Percentiles rank a stretch among this genome's conserved stretches.
Conservation (phyloP, 2,113 vertebrate species). For the Cricetomys ansorgei region DNA sequence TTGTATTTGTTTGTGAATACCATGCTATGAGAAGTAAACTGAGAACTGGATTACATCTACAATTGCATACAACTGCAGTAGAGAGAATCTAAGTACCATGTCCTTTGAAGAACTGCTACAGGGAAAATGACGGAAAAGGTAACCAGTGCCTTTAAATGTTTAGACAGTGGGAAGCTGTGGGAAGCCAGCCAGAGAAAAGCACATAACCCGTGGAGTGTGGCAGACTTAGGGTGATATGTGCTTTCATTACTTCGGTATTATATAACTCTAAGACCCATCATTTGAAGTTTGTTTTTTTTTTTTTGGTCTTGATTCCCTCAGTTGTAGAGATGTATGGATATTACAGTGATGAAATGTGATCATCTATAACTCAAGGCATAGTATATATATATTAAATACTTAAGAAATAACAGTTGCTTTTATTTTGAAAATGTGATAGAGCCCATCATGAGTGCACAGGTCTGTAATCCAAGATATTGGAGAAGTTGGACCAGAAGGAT, state of each 20-base stretch:
- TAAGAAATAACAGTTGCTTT: constrained; percentile 43
- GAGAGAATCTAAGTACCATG: background rate
- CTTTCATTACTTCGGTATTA: background rate
- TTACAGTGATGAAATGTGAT: constrained; percentile 12
- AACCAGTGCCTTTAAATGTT: constrained; percentile 10
- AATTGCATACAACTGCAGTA: background rate
- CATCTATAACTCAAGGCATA: background rate
- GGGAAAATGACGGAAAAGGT: background rate
- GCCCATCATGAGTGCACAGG: background rate
- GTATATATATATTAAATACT: background rate
- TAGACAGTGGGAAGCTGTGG: background rate
- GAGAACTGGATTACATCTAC: background rate
- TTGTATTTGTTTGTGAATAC: constrained; percentile 9
- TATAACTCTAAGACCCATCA: constrained; percentile 9
- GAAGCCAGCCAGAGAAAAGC: background rate
- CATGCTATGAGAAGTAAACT: constrained; percentile 4
- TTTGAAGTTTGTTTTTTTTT: constrained; percentile 26
- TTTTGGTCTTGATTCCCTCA: constrained; percentile 38
- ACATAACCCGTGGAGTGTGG: background rate
- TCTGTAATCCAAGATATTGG: background rate
- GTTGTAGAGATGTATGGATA: constrained; percentile 17
- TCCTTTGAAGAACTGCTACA: constrained; percentile 25
- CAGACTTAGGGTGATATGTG: background rate
- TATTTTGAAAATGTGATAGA: constrained; percentile 34
- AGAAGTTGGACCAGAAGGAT: background rate